These are phyloP conservation scores for Temnothorax unifasciatus DNA, from an alignment of 2,888 invertebrate species.

Conservation along the genomic window DNA sequence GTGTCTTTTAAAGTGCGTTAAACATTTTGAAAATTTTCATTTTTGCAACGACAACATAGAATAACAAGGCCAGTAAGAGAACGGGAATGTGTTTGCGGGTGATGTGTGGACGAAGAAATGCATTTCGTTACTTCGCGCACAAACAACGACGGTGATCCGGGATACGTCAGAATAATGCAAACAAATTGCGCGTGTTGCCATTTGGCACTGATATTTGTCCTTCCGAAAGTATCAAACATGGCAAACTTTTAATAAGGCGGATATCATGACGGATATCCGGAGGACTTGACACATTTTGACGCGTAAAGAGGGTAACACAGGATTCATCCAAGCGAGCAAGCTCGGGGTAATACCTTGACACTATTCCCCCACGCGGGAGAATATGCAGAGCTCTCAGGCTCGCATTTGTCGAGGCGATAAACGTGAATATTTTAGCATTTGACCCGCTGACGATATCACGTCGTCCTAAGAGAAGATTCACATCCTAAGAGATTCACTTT, in stretches of 20 bases:
- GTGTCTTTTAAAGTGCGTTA: not conserved
- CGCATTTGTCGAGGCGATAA: constrained; percentile 52
- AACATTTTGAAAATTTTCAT: not conserved
- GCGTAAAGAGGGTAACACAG: constrained; percentile 31
- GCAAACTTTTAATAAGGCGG: constrained; percentile 61
- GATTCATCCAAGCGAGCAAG: constrained; percentile 22
- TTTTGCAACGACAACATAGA: constrained; percentile 20
- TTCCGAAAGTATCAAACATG: constrained; percentile 53
- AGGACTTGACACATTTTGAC: constrained; percentile 5
- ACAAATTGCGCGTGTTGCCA: constrained; percentile 60
- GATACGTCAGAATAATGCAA: constrained; percentile 70
- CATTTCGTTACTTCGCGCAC: constrained; percentile 58
- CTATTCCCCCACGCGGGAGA: constrained; percentile 11
- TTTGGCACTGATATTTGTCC: constrained; percentile 52
- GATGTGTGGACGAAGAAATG: constrained; percentile 60
- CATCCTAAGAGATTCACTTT: constrained; percentile 47
- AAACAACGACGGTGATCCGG: constrained; percentile 58
- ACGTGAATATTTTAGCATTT: constrained; percentile 56
- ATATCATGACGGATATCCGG: constrained; percentile 65
- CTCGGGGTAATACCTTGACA: constrained; percentile 22
- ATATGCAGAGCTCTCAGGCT: constrained; percentile 50
- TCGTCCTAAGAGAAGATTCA: constrained; percentile 39
- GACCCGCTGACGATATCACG: constrained; percentile 43
- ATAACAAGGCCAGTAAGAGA: not conserved
- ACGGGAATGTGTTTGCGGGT: constrained; percentile 12